phyloP scores from a whole-genome alignment of 2,888 invertebrate genomes.

The Girardia tigrina region DNA sequence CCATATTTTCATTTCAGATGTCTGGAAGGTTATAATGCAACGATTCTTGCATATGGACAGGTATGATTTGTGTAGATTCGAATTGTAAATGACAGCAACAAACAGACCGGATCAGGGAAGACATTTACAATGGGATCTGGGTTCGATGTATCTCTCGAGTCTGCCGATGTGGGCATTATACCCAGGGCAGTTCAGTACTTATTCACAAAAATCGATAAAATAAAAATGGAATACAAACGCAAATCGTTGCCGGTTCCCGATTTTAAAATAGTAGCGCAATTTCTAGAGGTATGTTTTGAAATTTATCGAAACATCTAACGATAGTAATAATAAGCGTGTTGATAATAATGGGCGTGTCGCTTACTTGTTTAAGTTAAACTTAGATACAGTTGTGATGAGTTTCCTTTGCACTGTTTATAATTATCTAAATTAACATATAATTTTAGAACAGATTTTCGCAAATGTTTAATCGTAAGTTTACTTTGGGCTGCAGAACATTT shows the following conservation, averaged over 20 bases:
- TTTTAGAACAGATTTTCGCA: no score
- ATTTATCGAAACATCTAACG: no score
- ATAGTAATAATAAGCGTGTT: no score
- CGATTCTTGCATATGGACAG: slow-evolving; percentile 89
- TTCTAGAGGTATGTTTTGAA: slow-evolving; percentile 57
- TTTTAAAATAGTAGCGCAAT: slow-evolving; percentile 71
- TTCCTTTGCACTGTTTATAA: no score
- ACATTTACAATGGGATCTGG: slow-evolving; percentile 98
- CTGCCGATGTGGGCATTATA: slow-evolving; percentile 67
- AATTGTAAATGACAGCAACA: background rate
- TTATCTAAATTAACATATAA: no score
- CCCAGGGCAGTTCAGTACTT: slow-evolving; percentile 84
- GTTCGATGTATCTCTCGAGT: slow-evolving; percentile 62
- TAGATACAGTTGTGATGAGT: no score
- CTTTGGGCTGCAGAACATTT: no score
- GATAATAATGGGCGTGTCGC: no score
- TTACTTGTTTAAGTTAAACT: no score
- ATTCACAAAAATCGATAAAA: slow-evolving; percentile 58
- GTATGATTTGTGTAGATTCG: slow-evolving; percentile 47
- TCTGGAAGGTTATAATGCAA: slow-evolving; percentile 89
- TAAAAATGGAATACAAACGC: slow-evolving; percentile 54
- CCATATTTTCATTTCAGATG: slow-evolving; percentile 52
- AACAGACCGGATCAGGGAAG: slow-evolving; percentile 85
- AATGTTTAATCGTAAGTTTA: no score
- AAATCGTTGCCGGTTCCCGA: slow-evolving; percentile 62